These are phyloP conservation scores for Leptodactylus fallax DNA, from an alignment of 2,797 vertebrate species.

Conservation along the genomic window DNA sequence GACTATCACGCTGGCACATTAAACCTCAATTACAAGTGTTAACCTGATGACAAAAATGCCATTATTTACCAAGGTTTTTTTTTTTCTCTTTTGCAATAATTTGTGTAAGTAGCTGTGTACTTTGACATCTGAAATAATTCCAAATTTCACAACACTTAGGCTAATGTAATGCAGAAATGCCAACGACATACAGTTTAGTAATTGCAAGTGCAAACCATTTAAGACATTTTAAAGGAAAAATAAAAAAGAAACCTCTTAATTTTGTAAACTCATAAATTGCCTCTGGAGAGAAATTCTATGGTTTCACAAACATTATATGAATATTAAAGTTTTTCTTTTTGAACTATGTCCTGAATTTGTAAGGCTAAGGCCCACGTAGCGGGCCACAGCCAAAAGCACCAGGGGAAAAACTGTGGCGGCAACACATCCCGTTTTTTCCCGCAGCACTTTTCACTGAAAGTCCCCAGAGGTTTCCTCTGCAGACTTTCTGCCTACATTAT, in stretches of 20 bases:
- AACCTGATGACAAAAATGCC: constrained; percentile 4
- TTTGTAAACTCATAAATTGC: background rate
- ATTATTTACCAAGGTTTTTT: constrained; percentile 1
- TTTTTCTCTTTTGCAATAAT: background rate
- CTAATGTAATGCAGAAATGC: background rate
- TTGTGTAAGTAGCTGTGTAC: background rate
- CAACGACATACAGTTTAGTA: background rate
- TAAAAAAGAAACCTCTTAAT: background rate
- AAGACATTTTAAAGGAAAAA: background rate
- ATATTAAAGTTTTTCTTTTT: too few species aligned
- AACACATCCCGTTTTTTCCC: too few species aligned
- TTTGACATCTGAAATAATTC: background rate
- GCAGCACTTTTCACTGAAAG: too few species aligned
- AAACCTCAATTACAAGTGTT: constrained; percentile 25
- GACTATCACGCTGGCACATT: background rate
- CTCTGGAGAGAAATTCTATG: background rate
- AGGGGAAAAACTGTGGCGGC: too few species aligned
- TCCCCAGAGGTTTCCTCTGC: too few species aligned
- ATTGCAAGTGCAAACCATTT: background rate
- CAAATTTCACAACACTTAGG: background rate
- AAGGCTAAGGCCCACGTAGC: too few species aligned
- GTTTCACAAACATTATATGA: background rate
- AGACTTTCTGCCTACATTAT: too few species aligned
- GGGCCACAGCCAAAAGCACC: too few species aligned
- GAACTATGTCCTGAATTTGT: too few species aligned